phyloP scores from a whole-genome alignment of 2,888 invertebrate species.

The Lasioglossum morio region DNA sequence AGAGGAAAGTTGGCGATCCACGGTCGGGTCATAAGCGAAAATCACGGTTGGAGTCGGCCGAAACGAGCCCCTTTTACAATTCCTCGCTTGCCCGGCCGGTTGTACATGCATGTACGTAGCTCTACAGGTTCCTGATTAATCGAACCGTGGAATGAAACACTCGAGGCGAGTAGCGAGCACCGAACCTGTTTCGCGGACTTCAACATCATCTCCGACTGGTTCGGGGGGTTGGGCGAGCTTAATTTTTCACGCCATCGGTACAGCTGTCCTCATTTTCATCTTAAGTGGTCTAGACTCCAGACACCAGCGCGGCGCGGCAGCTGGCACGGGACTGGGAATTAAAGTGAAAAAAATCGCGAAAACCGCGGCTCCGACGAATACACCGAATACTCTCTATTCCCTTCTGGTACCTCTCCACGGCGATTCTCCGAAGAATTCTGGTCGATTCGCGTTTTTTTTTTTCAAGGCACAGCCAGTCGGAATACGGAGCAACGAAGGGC shows the following conservation, averaged over 20 bases:
- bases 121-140: slow-evolving; percentile 55
- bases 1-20: not conserved
- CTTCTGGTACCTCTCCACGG: not conserved
- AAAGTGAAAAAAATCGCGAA: slow-evolving; percentile 4
- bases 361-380: not conserved
- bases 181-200: slow-evolving; percentile 17
- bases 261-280: slow-evolving; percentile 34
- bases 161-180: slow-evolving; percentile 26
- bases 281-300: slow-evolving; percentile 34
- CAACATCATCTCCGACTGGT: not conserved
- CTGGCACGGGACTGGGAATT: slow-evolving; percentile 33
- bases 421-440: not conserved
- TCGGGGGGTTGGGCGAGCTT: not conserved
- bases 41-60: not conserved
- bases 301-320: not conserved
- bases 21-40: slow-evolving; percentile 12
- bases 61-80: not conserved
- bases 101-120: slow-evolving; percentile 17
- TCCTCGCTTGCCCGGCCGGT: not conserved
- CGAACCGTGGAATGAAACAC: slow-evolving; percentile 35
- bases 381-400: not conserved
- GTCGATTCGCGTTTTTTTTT: not conserved
- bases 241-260: slow-evolving; percentile 47
- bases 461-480: not conserved
- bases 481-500: not conserved